Conservation (phyloP, 2,113 vertebrate species). For the Phyllostomus hastatus region DNA sequence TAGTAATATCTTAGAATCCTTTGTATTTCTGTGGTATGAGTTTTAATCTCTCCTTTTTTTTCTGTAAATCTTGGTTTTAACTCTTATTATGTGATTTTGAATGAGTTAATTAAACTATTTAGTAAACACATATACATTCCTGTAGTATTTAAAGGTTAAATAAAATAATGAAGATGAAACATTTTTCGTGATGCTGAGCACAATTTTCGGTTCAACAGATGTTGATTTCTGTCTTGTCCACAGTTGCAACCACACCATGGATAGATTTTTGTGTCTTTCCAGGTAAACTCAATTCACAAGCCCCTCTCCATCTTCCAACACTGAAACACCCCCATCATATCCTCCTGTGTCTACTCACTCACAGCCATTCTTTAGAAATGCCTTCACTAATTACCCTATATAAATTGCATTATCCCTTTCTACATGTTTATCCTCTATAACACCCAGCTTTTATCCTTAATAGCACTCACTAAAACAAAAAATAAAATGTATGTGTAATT, state of each 20-base stretch:
- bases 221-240: not conserved
- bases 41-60: too few species aligned
- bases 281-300: not conserved
- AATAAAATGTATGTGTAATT: not conserved
- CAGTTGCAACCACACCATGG: not conserved
- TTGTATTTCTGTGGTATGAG: too few species aligned
- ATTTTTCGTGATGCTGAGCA: too few species aligned
- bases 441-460: not conserved
- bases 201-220: not conserved
- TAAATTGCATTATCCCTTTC: not conserved
- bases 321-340: accelerated
- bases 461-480: not conserved
- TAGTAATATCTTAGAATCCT: too few species aligned
- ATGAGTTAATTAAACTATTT: not conserved
- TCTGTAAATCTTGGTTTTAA: not conserved
- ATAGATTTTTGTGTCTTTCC: not conserved
- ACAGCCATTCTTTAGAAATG: not conserved
- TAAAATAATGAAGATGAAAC: not conserved
- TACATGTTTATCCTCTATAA: not conserved
- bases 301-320: not conserved
- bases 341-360: not conserved
- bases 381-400: not conserved
- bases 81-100: not conserved
- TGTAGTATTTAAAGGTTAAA: not conserved
- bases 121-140: not conserved